phyloP scores from a whole-genome alignment of 2,113 vertebrate genomes.

The Echinops telfairi region DNA sequence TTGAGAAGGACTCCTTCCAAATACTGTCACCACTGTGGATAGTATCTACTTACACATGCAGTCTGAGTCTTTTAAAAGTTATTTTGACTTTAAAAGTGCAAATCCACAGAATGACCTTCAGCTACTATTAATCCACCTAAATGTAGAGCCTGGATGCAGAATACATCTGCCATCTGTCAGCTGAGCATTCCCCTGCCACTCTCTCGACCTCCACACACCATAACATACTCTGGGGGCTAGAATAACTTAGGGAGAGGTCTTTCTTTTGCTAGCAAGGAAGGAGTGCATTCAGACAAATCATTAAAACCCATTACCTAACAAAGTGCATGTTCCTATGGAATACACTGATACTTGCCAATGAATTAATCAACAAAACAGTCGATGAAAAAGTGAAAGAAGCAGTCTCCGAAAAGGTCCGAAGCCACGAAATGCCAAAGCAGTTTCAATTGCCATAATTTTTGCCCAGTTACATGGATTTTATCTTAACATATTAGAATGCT shows the following conservation, averaged over 20 bases:
- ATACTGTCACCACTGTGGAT: not conserved
- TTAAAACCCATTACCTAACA: conserved; percentile 83
- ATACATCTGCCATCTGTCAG: conserved; percentile 70
- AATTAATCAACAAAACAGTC: conserved; percentile 77
- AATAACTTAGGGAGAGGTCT: conserved; percentile 53
- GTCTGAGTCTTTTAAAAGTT: conserved; percentile 76
- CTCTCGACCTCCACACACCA: not conserved
- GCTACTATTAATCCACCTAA: conserved; percentile 76
- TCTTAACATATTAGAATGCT: conserved; percentile 56
- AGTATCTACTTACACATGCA: conserved; percentile 55
- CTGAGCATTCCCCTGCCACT: conserved; percentile 40
- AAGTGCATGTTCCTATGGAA: conserved; percentile 75
- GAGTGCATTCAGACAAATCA: conserved; percentile 79
- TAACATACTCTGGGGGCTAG: conserved; percentile 62
- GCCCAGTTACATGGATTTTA: conserved; percentile 58
- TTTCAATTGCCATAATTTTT: conserved; percentile 62
- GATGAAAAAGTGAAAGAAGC: conserved; percentile 71
- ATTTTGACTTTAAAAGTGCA: conserved; percentile 70
- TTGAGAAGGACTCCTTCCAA: conserved; percentile 54
- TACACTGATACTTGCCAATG: conserved; percentile 63
- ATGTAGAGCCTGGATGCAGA: conserved; percentile 11
- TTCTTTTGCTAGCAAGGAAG: conserved; percentile 27
- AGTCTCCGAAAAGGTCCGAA: conserved; percentile 61
- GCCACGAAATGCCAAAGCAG: conserved; percentile 38
- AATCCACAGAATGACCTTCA: conserved; percentile 76